Evolutionary conservation across 2,888 invertebrate genomes (phyloP), one percentile per base, ranked within the genome.

Genomic region (Blomia tropicalis): DNA sequence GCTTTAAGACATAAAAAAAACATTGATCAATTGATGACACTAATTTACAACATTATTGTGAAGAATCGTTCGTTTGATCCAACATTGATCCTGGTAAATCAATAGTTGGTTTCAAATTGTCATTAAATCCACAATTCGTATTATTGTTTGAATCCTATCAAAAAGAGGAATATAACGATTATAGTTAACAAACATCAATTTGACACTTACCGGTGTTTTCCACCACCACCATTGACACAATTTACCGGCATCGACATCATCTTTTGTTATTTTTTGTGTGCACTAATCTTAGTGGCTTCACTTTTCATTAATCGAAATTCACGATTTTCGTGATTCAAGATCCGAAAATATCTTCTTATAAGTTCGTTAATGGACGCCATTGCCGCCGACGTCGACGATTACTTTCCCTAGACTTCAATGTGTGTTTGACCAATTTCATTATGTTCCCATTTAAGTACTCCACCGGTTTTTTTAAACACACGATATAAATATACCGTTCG

Each of bases 291-390:
- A 47, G 51, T n/a, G 51, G 7, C 51, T 47, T 47, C 51, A 47
- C 51, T 47, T 47, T 47, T 47, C 51, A 47, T 47, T 47, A 47
- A 47, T 47, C 51, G 51, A 47, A 47, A 47, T 47, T 47, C 51
- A 47, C 51, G 51, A 47, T 47, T 47, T 47, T 47, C 51, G 51
- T 47, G 51, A 47, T 47, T 47, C n/a, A n/a, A 47, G n/a, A 47
- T 47, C 51, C 51, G 27, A 47, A 47, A 47, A 47, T 47, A 47
- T 47, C 51, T 47, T 27, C n/a, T n/a, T 41, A 14, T 41, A 14
- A 17, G 51, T n/a, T 27, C n/a, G 51, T 47, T 47, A 27, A 47
- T 47, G 51, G 36, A 19, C 27, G 22, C 11, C n/a, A 14, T n/a
- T 41, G 41, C 41, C n/a, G 41, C 41, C n/a, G 41, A 14, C n/a